Evolutionary conservation across 2,888 invertebrate genomes (phyloP), one percentile per base, ranked within the genome.

Genomic region (Antheraea yamamai): DNA sequence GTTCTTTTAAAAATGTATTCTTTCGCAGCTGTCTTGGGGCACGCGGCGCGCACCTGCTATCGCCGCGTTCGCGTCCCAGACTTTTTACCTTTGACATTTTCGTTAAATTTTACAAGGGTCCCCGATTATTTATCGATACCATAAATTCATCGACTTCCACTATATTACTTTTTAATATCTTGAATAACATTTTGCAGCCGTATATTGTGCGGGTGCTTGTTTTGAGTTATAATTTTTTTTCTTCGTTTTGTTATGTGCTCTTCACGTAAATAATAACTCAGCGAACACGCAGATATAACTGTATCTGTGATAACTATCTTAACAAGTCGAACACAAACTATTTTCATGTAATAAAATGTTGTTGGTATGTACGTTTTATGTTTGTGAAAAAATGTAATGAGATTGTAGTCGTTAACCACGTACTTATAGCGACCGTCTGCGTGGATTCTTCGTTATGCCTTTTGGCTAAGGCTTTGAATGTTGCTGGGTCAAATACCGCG

Each of bases 41-140:
- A 80, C 80, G 76, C 77, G 76, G 78, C 72, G 76, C 83, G 70
- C 91, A 92, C 92, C 93, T 92, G 92, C 92, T 83, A 80, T 73
- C 80, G 78, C 79, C 84, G 82, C 85, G 84, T 81, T 83, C 80
- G n/a, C 39, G 70, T 70, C 30, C 26, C 64, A 30, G 64, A 66
- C 64, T 70, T 85, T 87, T 89, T 88, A 90, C 89, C 90, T 92
- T 87, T 92, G 93, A 91, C 94, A 93, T 94, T 93, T 90, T 81
- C 79, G 82, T 79, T 82, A 58, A 80, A 77, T 79, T 78, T 75
- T 79, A 83, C 81, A 75, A 47, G 26, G 23, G 74, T 51, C 26
- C 79, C 73, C 80, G 77, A 80, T 80, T 80, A 82, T 84, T 84
- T 82, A 79, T 81, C 74, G 73, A 73, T 58, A 73, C 77, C 76